phyloP scores from a whole-genome alignment of 2,888 invertebrate genomes.

The Yponomeuta evonymella region DNA sequence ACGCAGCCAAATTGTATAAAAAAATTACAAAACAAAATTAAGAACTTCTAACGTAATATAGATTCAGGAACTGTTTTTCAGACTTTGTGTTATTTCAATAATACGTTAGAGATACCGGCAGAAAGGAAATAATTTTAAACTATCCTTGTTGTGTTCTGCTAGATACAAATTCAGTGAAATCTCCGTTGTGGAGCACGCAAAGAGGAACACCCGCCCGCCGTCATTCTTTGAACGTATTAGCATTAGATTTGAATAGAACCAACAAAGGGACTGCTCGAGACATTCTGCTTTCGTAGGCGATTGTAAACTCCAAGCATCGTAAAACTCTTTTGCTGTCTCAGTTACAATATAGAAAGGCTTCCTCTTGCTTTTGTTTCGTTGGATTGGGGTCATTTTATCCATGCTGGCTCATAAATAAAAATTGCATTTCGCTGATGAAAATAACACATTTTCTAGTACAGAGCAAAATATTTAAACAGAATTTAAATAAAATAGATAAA shows the following conservation, averaged over 20 bases:
- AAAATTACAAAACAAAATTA: background rate
- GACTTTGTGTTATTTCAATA: background rate
- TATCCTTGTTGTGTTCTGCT: background rate
- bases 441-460: background rate
- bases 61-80: background rate
- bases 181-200: constrained; percentile 56
- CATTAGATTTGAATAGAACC: constrained; percentile 75
- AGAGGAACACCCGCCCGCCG: constrained; percentile 66
- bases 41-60: background rate
- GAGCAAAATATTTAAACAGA: background rate
- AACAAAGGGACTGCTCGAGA: constrained; percentile 73
- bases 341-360: background rate
- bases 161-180: constrained; percentile 45
- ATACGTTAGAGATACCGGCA: background rate
- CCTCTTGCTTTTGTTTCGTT: background rate
- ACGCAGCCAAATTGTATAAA: background rate
- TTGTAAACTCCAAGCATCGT: constrained; percentile 71
- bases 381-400: background rate
- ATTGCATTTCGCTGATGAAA: background rate
- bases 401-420: background rate
- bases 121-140: constrained; percentile 1
- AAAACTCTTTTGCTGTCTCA: constrained; percentile 40
- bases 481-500: background rate
- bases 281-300: constrained; percentile 72
- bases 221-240: constrained; percentile 72